phyloP scores from a whole-genome alignment of 2,888 invertebrate species.

The Itoplectis maculator region DNA sequence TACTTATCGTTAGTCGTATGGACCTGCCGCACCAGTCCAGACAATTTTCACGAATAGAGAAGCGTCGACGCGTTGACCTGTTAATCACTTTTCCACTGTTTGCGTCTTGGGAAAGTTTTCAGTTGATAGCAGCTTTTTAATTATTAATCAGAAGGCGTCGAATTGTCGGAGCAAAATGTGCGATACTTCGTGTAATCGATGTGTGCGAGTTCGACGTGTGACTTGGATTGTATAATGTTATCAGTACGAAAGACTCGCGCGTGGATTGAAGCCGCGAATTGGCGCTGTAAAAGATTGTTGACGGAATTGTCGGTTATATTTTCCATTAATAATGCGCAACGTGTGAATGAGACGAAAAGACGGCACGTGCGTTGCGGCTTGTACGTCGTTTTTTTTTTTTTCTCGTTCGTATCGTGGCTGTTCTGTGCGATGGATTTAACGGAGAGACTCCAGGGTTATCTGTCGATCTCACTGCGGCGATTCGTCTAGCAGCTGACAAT shows the following conservation, averaged over 20 bases:
- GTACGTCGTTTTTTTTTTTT: neutral
- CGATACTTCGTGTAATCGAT: neutral
- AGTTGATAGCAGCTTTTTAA: neutral
- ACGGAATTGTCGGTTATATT: neutral
- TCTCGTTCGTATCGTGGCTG: constrained; percentile 7
- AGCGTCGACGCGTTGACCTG: neutral
- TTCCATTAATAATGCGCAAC: neutral
- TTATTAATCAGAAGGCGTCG: neutral
- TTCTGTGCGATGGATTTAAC: constrained; percentile 12
- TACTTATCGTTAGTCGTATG: too few relatives aligned
- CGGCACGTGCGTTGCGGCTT: too few relatives aligned
- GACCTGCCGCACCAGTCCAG: neutral
- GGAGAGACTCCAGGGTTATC: constrained; percentile 12
- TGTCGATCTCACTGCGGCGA: constrained; percentile 25
- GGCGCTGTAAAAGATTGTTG: constrained; percentile 4
- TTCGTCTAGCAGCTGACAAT: constrained; percentile 55
- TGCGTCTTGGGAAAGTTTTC: neutral
- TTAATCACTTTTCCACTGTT: neutral
- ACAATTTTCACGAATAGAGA: neutral
- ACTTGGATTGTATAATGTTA: constrained; percentile 15
- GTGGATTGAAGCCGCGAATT: neutral
- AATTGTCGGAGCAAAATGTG: neutral
- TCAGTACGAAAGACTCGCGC: neutral
- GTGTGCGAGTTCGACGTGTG: neutral
- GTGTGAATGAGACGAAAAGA: neutral